Evolutionary conservation across 2,797 vertebrate species (phyloP).

Genomic region (Hippocampus kuda): DNA sequence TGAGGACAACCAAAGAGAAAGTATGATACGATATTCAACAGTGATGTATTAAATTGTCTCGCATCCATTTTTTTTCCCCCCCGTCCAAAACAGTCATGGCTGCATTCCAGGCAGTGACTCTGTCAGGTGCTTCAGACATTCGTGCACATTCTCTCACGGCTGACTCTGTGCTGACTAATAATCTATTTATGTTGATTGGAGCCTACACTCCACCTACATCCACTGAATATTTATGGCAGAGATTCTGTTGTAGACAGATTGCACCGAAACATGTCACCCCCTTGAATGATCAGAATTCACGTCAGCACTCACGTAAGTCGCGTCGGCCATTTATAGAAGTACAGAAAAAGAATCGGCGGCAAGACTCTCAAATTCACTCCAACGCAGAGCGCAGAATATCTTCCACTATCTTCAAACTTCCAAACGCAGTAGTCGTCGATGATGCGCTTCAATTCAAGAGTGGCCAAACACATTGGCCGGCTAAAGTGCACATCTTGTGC

Average conservation of each 20-base stretch:
- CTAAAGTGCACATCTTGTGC: neutral
- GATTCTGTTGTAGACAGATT: constrained; percentile 6
- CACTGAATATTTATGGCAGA: neutral
- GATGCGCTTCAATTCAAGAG: neutral
- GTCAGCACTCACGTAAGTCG: neutral
- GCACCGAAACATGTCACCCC: neutral
- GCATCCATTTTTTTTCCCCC: neutral
- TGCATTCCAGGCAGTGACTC: neutral
- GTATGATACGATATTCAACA: too few species aligned
- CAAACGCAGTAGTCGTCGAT: neutral
- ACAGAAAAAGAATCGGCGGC: neutral
- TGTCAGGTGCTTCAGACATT: neutral
- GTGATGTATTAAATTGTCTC: too few species aligned
- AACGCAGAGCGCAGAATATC: neutral
- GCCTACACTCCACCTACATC: constrained; percentile 2
- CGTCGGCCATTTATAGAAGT: neutral
- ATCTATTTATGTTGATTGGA: neutral
- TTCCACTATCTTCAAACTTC: neutral
- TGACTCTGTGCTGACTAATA: neutral
- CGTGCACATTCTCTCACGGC: neutral
- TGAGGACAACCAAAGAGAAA: neutral
- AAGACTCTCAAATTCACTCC: neutral
- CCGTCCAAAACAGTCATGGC: neutral
- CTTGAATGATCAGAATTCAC: neutral
- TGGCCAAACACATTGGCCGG: neutral